Conservation (phyloP, 1,140 invertebrate genomes). For the Heterodera schachtii region DNA sequence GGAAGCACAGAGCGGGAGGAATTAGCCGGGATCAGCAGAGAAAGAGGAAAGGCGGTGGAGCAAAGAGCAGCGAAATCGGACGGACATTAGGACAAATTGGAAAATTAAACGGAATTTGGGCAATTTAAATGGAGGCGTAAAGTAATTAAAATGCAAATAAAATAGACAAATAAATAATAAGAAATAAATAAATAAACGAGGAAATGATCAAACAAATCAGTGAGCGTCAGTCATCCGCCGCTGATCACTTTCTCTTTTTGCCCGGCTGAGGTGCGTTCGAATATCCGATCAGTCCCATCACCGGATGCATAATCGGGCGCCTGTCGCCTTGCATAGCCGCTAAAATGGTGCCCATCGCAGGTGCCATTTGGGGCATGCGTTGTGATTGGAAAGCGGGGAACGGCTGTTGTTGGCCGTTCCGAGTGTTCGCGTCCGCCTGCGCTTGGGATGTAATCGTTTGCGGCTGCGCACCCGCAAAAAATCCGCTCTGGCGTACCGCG, state of each 20-base stretch:
- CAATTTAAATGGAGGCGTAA: no score
- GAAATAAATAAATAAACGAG: neutral
- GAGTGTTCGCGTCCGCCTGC: neutral
- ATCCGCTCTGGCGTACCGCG: neutral
- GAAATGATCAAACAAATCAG: neutral
- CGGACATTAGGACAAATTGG: no score
- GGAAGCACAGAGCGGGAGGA: neutral
- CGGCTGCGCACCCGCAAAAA: neutral
- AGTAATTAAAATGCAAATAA: neutral
- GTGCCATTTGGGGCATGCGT: slow-evolving; percentile 13
- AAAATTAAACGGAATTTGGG: no score
- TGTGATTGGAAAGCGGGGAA: neutral
- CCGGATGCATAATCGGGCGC: slow-evolving; percentile 35
- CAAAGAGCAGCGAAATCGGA: no score
- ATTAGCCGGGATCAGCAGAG: slow-evolving; percentile 10
- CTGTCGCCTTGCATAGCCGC: slow-evolving; percentile 29
- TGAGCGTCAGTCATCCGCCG: neutral
- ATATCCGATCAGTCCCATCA: slow-evolving; percentile 34
- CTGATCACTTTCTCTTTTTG: slow-evolving; percentile 21
- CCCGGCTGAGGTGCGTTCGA: slow-evolving; percentile 31
- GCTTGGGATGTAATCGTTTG: neutral
- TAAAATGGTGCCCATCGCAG: slow-evolving; percentile 38
- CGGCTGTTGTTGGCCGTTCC: neutral
- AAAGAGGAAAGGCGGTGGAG: no score
- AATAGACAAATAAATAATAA: neutral